Evolutionary conservation across 2,888 invertebrate genomes (phyloP).

Genomic region (Ophion obscuratus): DNA sequence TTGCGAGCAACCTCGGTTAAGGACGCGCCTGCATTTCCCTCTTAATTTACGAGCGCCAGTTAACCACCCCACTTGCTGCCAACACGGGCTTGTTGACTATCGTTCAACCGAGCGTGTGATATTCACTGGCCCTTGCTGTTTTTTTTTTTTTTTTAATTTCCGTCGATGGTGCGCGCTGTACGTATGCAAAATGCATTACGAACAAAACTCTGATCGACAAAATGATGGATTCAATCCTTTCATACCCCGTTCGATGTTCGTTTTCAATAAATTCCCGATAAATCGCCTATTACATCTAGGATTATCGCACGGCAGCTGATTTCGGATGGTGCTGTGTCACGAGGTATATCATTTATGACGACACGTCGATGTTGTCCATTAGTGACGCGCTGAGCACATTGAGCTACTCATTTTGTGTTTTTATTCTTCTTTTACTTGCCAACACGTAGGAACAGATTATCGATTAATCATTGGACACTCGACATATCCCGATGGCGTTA

Average conservation of each 20-base stretch:
- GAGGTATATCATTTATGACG: background rate
- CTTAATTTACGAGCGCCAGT: constrained; percentile 64
- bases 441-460: background rate
- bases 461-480: background rate
- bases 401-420: background rate
- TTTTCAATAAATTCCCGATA: constrained; percentile 6
- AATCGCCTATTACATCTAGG: background rate
- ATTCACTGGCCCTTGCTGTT: constrained; percentile 13
- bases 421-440: background rate
- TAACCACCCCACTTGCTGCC: constrained; percentile 59
- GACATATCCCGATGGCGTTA: background rate
- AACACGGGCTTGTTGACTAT: constrained; percentile 57
- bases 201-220: constrained; percentile 26
- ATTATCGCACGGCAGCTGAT: background rate
- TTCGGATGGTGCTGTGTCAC: background rate
- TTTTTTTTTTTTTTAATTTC: constrained; percentile 8
- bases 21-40: constrained; percentile 55
- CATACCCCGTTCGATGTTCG: constrained; percentile 9
- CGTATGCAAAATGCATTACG: constrained; percentile 1
- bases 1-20: constrained; percentile 58
- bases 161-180: background rate
- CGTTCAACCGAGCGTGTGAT: constrained; percentile 53
- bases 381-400: background rate
- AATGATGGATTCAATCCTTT: constrained; percentile 32
- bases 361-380: background rate